Percentiles rank a stretch among this genome's conserved stretches.
Conservation (phyloP, 2,888 invertebrate genomes). For the Aporophyla nigra region DNA sequence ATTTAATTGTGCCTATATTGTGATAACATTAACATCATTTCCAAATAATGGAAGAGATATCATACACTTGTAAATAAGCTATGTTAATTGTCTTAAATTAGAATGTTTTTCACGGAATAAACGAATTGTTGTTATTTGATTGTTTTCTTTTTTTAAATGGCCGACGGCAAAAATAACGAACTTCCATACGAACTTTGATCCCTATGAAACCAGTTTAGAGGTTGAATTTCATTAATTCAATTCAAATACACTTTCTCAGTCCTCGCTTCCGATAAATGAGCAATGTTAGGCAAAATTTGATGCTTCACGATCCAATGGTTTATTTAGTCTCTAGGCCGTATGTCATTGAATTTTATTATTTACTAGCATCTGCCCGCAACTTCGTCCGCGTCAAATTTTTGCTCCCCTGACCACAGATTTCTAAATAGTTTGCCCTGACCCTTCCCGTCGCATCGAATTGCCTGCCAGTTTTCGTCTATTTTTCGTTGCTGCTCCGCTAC, state of each 20-base stretch:
- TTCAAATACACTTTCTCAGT: neutral
- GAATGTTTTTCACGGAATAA: slow-evolving; percentile 60
- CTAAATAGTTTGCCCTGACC: no score
- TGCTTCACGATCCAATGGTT: neutral
- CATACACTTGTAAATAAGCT: slow-evolving; percentile 61
- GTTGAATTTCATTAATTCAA: neutral
- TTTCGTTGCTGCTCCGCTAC: no score
- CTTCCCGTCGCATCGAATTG: neutral
- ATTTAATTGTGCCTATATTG: slow-evolving; percentile 57
- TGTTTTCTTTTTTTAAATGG: slow-evolving; percentile 13
- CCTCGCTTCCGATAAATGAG: neutral
- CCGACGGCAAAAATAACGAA: neutral
- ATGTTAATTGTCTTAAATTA: slow-evolving; percentile 46
- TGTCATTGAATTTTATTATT: neutral
- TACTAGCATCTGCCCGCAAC: neutral
- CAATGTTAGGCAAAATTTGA: neutral
- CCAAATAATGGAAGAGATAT: slow-evolving; percentile 30
- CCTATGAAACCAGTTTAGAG: neutral
- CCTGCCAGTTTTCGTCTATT: no score
- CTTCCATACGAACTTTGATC: neutral
- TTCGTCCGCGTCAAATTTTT: no score
- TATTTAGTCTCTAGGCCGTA: neutral
- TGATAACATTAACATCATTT: slow-evolving; percentile 58
- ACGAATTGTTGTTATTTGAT: slow-evolving; percentile 49
- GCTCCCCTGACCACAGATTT: no score